Base-by-base conservation (phyloP, 2,888 invertebrate species). In the Patella ulyssiponensis region DNA sequence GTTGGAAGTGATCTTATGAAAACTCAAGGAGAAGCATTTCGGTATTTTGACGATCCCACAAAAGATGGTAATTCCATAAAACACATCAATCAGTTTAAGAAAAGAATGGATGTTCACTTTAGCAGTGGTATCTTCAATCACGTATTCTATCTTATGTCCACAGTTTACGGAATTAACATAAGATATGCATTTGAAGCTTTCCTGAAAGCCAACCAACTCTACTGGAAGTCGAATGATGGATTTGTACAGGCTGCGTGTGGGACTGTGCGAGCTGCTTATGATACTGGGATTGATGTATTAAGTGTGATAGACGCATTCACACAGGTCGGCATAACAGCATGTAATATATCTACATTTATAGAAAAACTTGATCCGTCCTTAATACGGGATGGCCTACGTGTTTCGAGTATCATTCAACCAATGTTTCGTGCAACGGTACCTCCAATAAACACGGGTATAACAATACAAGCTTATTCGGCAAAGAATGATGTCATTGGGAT, bases 191-290 rank as follows among this genome's bases (percentile, higher is more conserved):
- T 84, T 77, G 80, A 83, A 64, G 79, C 84, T 23, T 83, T 85
- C 78, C 77, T 82, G 14, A 79, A 79, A 14, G 86, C 86, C 3
- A 86, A 85, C 79, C 58, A 79, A 12, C 78, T 86, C 52, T 85
- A 84, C 75, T 87, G 87, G 86, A 74, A 77, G 15, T 76, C 76
- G 54, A 77, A 76, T 5, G 78, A 80, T 0, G 78, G 79, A 44
- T 86, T 85, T 69, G 69, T 73, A 14, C 78, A 82, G n/a, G 87
- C 82, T 0, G 86, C 84, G 7, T 87, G 87, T 74, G 86, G 84
- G 7, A 78, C 84, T 27, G 69, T 84, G 71, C 81, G 83, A 44
- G 83, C 84, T 17, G 82, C 86, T 71, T 84, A 83, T 71, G 86
- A 86, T 73, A 78, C 83, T 3, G 84, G 84, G 2, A 77, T 80